Evolutionary conservation across 2,888 invertebrate species (phyloP).

Genomic region (Deroplatys truncata): DNA sequence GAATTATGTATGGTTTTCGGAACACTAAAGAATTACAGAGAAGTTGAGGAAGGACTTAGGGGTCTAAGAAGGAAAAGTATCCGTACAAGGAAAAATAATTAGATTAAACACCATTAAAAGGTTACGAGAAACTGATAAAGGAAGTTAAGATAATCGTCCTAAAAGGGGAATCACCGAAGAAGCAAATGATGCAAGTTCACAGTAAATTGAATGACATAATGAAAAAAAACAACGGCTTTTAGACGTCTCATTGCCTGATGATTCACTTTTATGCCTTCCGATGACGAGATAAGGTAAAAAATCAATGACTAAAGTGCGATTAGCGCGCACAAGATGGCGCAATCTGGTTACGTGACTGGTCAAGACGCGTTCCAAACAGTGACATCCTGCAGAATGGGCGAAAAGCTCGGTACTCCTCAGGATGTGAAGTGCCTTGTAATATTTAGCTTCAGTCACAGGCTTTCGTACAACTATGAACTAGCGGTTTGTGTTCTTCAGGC

Average conservation of each 20-base stretch:
- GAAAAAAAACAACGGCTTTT: background rate
- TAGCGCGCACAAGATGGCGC: background rate
- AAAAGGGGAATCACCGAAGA: background rate
- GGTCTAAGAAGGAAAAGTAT: too few species aligned
- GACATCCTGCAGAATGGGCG: too few species aligned
- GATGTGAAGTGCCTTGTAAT: too few species aligned
- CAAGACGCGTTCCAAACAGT: background rate
- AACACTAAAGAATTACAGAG: too few species aligned
- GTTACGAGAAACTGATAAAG: background rate
- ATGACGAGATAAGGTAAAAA: background rate
- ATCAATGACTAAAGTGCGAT: background rate
- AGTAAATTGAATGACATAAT: background rate
- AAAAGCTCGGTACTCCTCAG: too few species aligned
- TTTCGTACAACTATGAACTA: too few species aligned
- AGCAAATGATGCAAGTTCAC: background rate
- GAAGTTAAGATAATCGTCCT: background rate
- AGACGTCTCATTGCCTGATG: background rate
- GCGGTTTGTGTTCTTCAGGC: too few species aligned
- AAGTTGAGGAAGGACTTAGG: too few species aligned
- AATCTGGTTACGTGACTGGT: background rate
- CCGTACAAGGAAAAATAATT: too few species aligned
- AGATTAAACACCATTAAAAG: too few species aligned
- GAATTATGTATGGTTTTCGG: too few species aligned
- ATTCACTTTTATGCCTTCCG: background rate
- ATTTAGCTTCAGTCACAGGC: too few species aligned